A percentile compares a stretch with the other conserved stretches of the same genome.
phyloP scores from a whole-genome alignment of 2,113 vertebrate genomes.

The Saimiri boliviensis region DNA sequence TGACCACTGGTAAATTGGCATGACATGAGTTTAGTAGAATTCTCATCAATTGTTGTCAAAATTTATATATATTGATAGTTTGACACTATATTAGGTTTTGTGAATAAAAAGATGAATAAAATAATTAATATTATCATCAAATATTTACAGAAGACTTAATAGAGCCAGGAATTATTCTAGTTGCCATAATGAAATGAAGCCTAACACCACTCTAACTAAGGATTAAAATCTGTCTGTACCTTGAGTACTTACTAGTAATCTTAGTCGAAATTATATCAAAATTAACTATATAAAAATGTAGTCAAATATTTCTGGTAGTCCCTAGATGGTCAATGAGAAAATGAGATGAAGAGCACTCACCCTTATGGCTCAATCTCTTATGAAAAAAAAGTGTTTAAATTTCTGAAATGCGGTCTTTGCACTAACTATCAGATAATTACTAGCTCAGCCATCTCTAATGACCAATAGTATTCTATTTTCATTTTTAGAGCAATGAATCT shows the following conservation, averaged over 20 bases:
- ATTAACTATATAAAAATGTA: background rate
- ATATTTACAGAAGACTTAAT: slow-evolving; percentile 33
- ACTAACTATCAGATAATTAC: background rate
- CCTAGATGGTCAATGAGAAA: background rate
- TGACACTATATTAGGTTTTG: background rate
- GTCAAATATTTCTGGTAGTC: background rate
- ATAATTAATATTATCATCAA: slow-evolving; percentile 11
- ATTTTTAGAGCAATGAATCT: background rate
- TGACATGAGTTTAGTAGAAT: slow-evolving; percentile 43
- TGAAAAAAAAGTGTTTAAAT: background rate
- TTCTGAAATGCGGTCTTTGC: background rate
- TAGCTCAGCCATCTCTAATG: background rate
- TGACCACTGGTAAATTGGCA: slow-evolving; percentile 5
- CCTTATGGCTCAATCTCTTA: background rate
- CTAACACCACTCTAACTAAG: background rate
- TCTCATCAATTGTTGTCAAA: slow-evolving; percentile 44
- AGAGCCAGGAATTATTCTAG: background rate
- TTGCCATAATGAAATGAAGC: background rate
- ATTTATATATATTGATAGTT: slow-evolving; percentile 27
- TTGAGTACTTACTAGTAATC: background rate
- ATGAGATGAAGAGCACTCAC: background rate
- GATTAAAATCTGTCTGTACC: background rate
- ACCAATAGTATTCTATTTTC: background rate
- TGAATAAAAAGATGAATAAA: slow-evolving; percentile 7
- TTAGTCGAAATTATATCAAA: background rate